Conservation (phyloP, 1,140 invertebrate genomes). For the Mesaphorura yosii region DNA sequence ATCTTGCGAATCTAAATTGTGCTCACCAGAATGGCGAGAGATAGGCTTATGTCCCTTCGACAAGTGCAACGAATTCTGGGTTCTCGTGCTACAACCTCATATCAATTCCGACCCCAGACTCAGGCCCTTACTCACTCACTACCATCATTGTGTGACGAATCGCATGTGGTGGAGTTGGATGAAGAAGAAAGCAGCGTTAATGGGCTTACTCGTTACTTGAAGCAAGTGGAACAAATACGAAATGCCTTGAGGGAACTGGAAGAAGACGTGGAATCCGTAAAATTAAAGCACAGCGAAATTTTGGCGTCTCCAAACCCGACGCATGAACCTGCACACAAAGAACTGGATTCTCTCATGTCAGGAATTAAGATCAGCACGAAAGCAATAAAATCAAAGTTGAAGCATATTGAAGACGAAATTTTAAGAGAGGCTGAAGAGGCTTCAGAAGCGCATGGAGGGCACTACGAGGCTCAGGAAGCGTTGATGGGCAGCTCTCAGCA, state of each 20-base stretch:
- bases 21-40: too few relatives aligned
- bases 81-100: too few relatives aligned
- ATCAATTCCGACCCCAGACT: too few relatives aligned
- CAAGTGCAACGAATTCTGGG: too few relatives aligned
- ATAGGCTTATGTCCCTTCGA: too few relatives aligned
- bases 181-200: too few relatives aligned
- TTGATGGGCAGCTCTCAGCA: neutral
- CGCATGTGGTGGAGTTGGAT: too few relatives aligned
- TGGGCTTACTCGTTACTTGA: too few relatives aligned
- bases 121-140: too few relatives aligned
- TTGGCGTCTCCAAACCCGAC: slow-evolving; percentile 50
- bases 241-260: slow-evolving; percentile 50
- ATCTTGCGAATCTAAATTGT: too few relatives aligned
- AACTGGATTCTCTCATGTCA: slow-evolving; percentile 47
- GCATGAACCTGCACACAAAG: slow-evolving; percentile 43
- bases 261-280: slow-evolving; percentile 51
- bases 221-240: slow-evolving; percentile 51
- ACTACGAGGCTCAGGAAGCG: neutral
- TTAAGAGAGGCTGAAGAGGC: slow-evolving; percentile 43
- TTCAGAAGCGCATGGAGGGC: neutral
- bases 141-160: too few relatives aligned
- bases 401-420: slow-evolving; percentile 35
- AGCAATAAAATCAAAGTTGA: slow-evolving; percentile 47
- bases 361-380: slow-evolving; percentile 49
- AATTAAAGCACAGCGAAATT: slow-evolving; percentile 51